Base-by-base conservation (phyloP, 2,797 vertebrate genomes). In the Nannoperca obscura region DNA sequence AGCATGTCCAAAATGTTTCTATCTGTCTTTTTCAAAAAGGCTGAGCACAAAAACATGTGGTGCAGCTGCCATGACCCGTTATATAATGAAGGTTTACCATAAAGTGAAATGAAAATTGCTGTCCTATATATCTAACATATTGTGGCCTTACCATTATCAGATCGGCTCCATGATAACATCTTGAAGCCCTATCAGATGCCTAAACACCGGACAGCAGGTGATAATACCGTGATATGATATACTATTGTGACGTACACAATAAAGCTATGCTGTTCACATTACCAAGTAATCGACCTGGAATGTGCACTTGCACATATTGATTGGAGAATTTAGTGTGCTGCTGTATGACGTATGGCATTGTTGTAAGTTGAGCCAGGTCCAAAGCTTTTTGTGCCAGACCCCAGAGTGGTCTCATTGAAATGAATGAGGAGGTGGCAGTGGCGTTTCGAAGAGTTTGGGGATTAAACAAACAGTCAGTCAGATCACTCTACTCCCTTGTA, bases 251-350 rank as follows among this genome's bases (percentile, higher is more conserved):
- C 34, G 40, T 74, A 80, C 67, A 7, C 27, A 24, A 36, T 32
- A 11, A 24, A 81, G 70, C 46, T 64, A 78, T 71, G 73, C 32
- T 36, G 57, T 71, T 20, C 52, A 58, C 69, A 47, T 71, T 66
- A 46, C 47, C 30, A 30, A 60, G 30, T 77, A 60, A 74, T 71
- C 76, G 60, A 74, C 40, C 54, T 80, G 68, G 78, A 85, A 75
- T 81, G 54, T 75, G 44, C 19, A 22, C 69, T 54, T 61, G 40
- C 47, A 50, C 54, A n/a, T 50, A 69, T 69, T 79, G 49, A 77
- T 68, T 81, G 61, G 38, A 52, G 36, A 42, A 7, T 50, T 76
- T 32, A 53, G 10, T 50, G 36, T 42, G 62, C 38, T 75, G 47
- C 40, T 17, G 2, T 49, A 36, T 67, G 69, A 54, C 34, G 32